Conservation (phyloP, 2,888 invertebrate species). For the Scaptomyza tumidula region DNA sequence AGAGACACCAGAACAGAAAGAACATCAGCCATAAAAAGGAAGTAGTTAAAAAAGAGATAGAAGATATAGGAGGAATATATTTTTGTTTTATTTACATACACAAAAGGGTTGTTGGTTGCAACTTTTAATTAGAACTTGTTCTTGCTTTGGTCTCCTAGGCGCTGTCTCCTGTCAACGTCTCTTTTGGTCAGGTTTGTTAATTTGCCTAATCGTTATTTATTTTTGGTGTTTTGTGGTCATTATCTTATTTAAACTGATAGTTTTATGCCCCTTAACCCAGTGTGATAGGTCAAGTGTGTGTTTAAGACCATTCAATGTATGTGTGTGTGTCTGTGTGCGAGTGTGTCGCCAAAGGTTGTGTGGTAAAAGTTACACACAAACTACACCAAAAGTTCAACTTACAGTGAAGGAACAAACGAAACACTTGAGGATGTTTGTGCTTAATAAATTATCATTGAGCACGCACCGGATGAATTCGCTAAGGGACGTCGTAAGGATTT, state of each 20-base stretch:
- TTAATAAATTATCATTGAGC: conserved; percentile 31
- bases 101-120: conserved; percentile 43
- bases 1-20: conserved; percentile 15
- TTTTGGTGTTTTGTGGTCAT: conserved; percentile 42
- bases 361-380: conserved; percentile 35
- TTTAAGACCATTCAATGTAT: conserved; percentile 20
- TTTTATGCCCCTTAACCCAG: conserved; percentile 40
- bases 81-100: conserved; percentile 9
- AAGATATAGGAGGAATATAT: not conserved
- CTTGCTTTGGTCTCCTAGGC: conserved; percentile 7
- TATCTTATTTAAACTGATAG: conserved; percentile 56
- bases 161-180: not conserved
- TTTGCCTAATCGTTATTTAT: conserved; percentile 58
- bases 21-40: conserved; percentile 2
- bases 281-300: conserved; percentile 50
- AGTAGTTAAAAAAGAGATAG: not conserved
- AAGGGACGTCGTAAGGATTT: not conserved
- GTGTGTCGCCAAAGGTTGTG: conserved; percentile 29
- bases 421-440: conserved; percentile 16
- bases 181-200: conserved; percentile 38
- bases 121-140: conserved; percentile 74
- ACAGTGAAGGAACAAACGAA: conserved; percentile 17
- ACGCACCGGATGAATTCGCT: not conserved
- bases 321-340: not conserved
- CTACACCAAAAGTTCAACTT: conserved; percentile 37